phyloP scores from a whole-genome alignment of 2,797 vertebrate species.

The Pantherophis vulpinus region DNA sequence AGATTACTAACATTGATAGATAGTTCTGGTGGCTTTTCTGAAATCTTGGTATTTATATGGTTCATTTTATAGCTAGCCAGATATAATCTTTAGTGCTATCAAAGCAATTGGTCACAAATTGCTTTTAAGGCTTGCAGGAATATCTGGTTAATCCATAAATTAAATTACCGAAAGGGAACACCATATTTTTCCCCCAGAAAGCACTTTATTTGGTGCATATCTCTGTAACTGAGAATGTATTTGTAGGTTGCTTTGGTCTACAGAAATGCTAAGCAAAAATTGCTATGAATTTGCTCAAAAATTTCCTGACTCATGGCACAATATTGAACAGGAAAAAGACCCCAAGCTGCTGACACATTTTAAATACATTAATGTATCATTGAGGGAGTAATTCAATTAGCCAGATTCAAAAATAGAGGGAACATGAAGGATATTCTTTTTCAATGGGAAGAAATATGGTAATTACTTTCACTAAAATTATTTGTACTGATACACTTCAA shows the following conservation, averaged over 20 bases:
- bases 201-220: neutral
- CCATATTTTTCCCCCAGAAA: neutral
- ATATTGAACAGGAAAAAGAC: neutral
- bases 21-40: slow-evolving; percentile 24
- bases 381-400: neutral
- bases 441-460: neutral
- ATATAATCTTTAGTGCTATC: neutral
- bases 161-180: neutral
- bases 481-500: slow-evolving; percentile 43
- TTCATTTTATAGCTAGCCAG: slow-evolving; percentile 15
- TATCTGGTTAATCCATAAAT: slow-evolving; percentile 14
- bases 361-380: too few species aligned
- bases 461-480: slow-evolving; percentile 27
- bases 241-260: neutral
- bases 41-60: slow-evolving; percentile 14
- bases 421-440: neutral
- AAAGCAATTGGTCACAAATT: slow-evolving; percentile 8
- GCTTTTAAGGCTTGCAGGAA: neutral
- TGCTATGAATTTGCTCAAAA: neutral
- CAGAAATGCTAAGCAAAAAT: neutral
- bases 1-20: slow-evolving; percentile 6
- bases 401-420: neutral
- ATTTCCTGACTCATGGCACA: neutral
- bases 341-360: neutral
- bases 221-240: neutral